Conservation (phyloP, 2,888 invertebrate genomes). For the Lamellibrachia columna region DNA sequence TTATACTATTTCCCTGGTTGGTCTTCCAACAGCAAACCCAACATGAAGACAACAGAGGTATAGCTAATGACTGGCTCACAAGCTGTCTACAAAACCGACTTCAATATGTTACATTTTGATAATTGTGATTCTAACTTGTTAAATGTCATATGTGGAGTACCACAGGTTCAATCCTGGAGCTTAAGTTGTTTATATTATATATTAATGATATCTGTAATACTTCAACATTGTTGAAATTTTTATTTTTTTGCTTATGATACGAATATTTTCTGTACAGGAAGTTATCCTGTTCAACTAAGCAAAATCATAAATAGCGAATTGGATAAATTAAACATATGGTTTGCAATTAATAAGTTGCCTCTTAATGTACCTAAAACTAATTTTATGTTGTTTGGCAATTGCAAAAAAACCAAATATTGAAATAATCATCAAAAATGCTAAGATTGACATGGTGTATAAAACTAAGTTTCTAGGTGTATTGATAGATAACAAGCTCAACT, state of each 20-base stretch:
- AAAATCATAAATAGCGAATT: neutral
- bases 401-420: neutral
- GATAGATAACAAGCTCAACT: no score
- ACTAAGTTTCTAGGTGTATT: no score
- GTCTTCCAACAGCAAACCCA: no score
- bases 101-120: neutral
- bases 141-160: neutral
- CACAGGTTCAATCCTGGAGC: neutral
- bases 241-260: neutral
- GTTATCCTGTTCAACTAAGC: neutral
- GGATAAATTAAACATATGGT: neutral
- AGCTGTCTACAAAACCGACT: neutral
- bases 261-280: neutral
- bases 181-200: neutral
- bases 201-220: neutral
- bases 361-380: neutral
- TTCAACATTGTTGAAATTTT: neutral
- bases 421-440: neutral
- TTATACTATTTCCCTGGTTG: no score
- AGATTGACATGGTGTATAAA: no score
- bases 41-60: neutral
- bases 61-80: neutral
- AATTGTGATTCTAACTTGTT: neutral
- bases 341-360: neutral
- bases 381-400: neutral